Percentiles rank a stretch among this genome's conserved stretches.
Evolutionary conservation across 2,797 vertebrate species (phyloP).

Genomic region (Sebastes diaconus): DNA sequence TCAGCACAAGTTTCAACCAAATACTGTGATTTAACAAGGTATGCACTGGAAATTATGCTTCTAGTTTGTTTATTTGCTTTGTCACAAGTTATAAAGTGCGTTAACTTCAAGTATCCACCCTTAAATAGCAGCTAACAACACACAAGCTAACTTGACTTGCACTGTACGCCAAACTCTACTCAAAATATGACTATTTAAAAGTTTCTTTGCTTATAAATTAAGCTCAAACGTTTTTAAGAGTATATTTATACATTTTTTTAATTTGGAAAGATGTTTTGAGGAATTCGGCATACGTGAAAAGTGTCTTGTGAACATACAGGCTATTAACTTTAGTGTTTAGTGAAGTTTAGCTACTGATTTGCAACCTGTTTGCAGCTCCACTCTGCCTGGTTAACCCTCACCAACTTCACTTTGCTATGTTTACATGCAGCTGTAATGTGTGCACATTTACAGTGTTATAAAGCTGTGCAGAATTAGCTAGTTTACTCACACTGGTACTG

Average conservation of each 20-base stretch:
- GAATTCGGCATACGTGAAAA: not conserved
- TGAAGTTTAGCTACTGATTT: not conserved
- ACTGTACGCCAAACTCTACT: not conserved
- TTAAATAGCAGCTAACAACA: not conserved
- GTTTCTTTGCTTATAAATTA: rapidly evolving
- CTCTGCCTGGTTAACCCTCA: not conserved
- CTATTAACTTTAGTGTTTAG: too few species aligned
- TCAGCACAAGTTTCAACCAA: too few species aligned
- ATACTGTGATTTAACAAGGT: not conserved
- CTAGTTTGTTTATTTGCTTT: too few species aligned
- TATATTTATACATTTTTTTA: rapidly evolving
- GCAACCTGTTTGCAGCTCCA: not conserved
- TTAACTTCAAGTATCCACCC: not conserved
- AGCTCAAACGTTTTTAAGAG: rapidly evolving
- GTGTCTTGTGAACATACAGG: too few species aligned
- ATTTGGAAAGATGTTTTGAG: rapidly evolving
- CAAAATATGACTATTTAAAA: not conserved
- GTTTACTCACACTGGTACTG: not conserved
- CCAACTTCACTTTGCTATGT: not conserved
- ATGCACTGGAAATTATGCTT: rapidly evolving
- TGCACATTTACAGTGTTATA: not conserved
- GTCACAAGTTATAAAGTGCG: rapidly evolving
- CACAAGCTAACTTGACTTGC: slow-evolving; percentile 1
- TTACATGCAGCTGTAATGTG: not conserved
- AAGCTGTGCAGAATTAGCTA: not conserved